Base-by-base conservation (phyloP, 2,113 vertebrate genomes). In the Axis porcinus region DNA sequence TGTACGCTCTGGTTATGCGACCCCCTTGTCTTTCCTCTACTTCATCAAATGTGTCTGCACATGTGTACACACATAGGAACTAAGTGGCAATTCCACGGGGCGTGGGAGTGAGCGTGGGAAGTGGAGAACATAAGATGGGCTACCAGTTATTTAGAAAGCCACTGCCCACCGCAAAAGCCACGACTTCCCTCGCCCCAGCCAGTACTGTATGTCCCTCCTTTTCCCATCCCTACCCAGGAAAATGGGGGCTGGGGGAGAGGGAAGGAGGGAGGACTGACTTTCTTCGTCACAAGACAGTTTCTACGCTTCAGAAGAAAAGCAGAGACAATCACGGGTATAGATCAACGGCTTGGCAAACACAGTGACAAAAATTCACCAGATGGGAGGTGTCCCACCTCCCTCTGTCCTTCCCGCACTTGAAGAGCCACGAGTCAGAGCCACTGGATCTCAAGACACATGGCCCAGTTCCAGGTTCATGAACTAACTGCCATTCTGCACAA, bases 211-310 rank as follows among this genome's bases (percentile, higher is more conserved):
- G 55, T 19, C 28, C 25, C 58, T 54, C 40, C 81, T 64, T 62
- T 58, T 30, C 30, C 82, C 40, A n/a, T 10, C 55, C 57, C 19
- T 14, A 16, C 33, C n/a, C 83, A 43, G 16, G 50, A 89, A 60
- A 74, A 88, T 0, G 2, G 52, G 55, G 11, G 11, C 0, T 0
- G 8, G 25, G 52, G 23, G 25, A 19, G 7, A 30, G 27, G 50
- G 86, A 91, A 81, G 52, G 57, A 86, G 25, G 57, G 89, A 94
- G 88, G 58, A 47, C 7, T 7, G 67, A 64, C 88, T 47, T 86
- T 86, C 89, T 89, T 43, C 14, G 17, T 95, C 89, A 87, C 89
- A 96, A 86, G 92, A 96, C 97, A 58, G 93, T 88, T 86, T 40
- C 27, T 60, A 94, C 13, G n/a, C 74, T 54, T 97, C 85, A 95